phyloP scores from a whole-genome alignment of 1,140 invertebrate genomes.

The Hylaeus volcanicus region DNA sequence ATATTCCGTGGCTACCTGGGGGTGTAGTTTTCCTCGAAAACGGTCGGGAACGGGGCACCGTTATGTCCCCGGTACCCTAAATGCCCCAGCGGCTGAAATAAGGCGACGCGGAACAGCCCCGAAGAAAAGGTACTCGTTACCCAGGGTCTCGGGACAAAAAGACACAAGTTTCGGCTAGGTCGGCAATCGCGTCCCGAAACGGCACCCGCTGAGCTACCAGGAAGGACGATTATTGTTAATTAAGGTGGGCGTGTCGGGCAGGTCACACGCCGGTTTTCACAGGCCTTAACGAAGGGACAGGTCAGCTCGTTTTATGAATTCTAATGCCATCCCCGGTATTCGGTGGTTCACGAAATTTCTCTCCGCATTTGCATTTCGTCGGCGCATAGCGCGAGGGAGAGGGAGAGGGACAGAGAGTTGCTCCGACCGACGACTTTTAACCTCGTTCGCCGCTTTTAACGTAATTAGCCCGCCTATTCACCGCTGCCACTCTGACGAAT shows the following conservation, averaged over 20 bases:
- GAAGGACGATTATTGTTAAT: constrained; percentile 75
- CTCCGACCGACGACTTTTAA: constrained; percentile 15
- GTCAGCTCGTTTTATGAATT: constrained; percentile 51
- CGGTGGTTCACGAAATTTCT: constrained; percentile 25
- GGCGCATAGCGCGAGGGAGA: not conserved
- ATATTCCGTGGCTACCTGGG: constrained; percentile 8
- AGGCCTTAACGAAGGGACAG: constrained; percentile 53
- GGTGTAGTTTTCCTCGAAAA: constrained; percentile 5
- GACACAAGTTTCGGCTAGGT: constrained; percentile 53
- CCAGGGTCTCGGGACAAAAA: constrained; percentile 36
- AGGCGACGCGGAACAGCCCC: not conserved
- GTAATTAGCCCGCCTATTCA: constrained; percentile 36
- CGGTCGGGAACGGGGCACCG: constrained; percentile 17
- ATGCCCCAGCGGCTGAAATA: constrained; percentile 10
- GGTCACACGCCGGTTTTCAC: constrained; percentile 46
- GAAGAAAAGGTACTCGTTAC: constrained; percentile 57
- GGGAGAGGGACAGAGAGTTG: no score
- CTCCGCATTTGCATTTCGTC: constrained; percentile 9
- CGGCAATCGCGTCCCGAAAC: constrained; percentile 40
- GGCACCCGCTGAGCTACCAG: constrained; percentile 71
- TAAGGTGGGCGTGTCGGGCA: constrained; percentile 66
- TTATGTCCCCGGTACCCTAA: constrained; percentile 28
- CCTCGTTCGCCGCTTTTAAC: constrained; percentile 28
- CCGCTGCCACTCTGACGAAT: not conserved
- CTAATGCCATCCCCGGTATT: constrained; percentile 13